These are phyloP conservation scores for Temnopleurus reevesii DNA, from an alignment of 53 echinoderm and acorn worm species.

Conservation along the genomic window DNA sequence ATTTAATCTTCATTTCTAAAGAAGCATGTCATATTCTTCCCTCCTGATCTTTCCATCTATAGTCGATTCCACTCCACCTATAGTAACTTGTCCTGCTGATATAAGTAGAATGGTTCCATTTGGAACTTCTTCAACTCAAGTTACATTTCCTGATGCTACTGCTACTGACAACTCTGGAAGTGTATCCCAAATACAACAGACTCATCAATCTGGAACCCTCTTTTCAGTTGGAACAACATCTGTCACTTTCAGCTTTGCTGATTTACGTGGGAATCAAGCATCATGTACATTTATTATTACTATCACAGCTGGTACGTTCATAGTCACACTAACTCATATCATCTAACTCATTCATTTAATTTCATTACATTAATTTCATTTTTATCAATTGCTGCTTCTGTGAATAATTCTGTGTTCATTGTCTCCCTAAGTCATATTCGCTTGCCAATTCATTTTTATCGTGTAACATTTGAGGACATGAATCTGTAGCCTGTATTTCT, in stretches of 20 bases:
- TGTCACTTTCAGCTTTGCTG: constrained; percentile 44
- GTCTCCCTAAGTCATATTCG: too few species aligned
- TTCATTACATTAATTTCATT: too few species aligned
- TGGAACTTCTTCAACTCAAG: not conserved
- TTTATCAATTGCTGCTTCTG: too few species aligned
- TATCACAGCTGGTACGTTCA: not conserved
- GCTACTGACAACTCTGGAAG: constrained; percentile 68
- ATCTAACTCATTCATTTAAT: too few species aligned
- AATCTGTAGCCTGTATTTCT: too few species aligned
- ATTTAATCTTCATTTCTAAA: not conserved
- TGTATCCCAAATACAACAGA: not conserved
- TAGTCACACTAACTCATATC: too few species aligned
- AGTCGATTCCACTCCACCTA: constrained; percentile 32
- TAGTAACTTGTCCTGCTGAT: constrained; percentile 49
- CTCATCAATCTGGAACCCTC: constrained; percentile 3
- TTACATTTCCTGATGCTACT: not conserved
- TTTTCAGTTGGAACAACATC: constrained; percentile 54
- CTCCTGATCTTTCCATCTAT: not conserved
- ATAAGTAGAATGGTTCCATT: not conserved
- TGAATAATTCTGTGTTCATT: too few species aligned
- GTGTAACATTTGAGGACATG: too few species aligned
- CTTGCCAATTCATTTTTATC: too few species aligned
- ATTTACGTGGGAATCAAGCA: constrained; percentile 43
- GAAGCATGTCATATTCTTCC: not conserved
- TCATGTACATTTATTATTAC: constrained; percentile 48